phyloP scores from a whole-genome alignment of 2,888 invertebrate genomes.

The Syrista parreyssii region DNA sequence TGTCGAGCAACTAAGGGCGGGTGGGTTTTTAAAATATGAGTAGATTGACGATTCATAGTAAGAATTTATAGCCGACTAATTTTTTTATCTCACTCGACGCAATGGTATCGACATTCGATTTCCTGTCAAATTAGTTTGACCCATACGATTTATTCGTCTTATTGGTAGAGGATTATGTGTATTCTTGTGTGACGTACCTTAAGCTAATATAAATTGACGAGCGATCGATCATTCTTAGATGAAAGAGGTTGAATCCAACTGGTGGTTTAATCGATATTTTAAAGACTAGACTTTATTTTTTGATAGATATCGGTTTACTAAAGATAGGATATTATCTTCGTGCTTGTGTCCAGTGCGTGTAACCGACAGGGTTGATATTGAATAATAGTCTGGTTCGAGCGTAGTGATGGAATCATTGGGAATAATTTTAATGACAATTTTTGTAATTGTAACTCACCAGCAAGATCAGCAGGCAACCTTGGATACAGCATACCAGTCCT shows the following conservation, averaged over 20 bases:
- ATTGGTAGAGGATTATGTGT: not conserved
- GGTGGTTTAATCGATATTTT: not conserved
- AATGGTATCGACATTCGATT: not conserved
- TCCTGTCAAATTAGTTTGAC: not conserved
- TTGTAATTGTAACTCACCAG: conserved; percentile 70
- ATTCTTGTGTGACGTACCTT: not conserved
- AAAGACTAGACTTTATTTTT: not conserved
- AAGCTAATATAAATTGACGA: not conserved
- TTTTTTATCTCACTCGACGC: not conserved
- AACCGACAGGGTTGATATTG: not conserved
- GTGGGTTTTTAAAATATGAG: not conserved
- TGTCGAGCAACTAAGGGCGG: not conserved
- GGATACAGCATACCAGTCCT: conserved; percentile 94
- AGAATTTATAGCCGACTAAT: too few species aligned
- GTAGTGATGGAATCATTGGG: not conserved
- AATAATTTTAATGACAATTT: not conserved
- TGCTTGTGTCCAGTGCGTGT: not conserved
- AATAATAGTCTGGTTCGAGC: not conserved
- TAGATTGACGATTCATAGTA: not conserved
- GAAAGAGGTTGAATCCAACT: not conserved
- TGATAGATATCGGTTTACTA: not conserved
- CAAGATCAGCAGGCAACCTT: conserved; percentile 81
- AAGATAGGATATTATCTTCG: not conserved
- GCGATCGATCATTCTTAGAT: not conserved
- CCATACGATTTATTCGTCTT: not conserved